These are phyloP conservation scores for Dermatemys mawii DNA, from an alignment of 2,113 vertebrate genomes.

Conservation along the genomic window DNA sequence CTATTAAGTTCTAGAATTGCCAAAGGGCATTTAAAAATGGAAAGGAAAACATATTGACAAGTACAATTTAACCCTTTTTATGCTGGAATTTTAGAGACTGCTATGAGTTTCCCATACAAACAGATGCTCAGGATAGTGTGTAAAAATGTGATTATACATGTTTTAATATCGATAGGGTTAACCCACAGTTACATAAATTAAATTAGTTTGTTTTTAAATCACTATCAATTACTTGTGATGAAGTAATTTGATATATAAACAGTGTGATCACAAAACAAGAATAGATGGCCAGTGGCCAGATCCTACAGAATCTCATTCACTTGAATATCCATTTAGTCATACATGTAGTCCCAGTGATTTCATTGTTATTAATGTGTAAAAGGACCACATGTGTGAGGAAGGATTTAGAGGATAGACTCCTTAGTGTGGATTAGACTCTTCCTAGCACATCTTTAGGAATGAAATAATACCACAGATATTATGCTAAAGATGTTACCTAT, in stretches of 20 bases:
- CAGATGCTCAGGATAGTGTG: background rate
- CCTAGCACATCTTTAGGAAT: background rate
- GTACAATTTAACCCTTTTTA: constrained; percentile 22
- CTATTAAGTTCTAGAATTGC: constrained; percentile 10
- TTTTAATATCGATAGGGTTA: background rate
- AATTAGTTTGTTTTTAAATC: background rate
- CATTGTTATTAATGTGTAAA: constrained; percentile 41
- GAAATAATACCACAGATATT: background rate
- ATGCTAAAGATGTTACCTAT: background rate
- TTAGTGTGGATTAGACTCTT: constrained; percentile 55
- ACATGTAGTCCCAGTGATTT: background rate
- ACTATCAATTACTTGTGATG: background rate
- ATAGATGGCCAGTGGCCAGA: background rate
- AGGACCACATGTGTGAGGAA: constrained; percentile 21
- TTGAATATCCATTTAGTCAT: background rate
- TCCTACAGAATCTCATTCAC: background rate
- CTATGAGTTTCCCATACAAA: background rate
- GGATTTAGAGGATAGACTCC: background rate
- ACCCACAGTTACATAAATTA: background rate
- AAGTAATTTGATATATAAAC: background rate
- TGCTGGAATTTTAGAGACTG: background rate
- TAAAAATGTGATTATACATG: background rate
- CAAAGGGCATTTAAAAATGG: constrained; percentile 31
- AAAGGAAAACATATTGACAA: background rate
- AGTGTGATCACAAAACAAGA: background rate